These are phyloP conservation scores for Orthonevra nobilis DNA, from an alignment of 2,888 invertebrate species.

Conservation along the genomic window DNA sequence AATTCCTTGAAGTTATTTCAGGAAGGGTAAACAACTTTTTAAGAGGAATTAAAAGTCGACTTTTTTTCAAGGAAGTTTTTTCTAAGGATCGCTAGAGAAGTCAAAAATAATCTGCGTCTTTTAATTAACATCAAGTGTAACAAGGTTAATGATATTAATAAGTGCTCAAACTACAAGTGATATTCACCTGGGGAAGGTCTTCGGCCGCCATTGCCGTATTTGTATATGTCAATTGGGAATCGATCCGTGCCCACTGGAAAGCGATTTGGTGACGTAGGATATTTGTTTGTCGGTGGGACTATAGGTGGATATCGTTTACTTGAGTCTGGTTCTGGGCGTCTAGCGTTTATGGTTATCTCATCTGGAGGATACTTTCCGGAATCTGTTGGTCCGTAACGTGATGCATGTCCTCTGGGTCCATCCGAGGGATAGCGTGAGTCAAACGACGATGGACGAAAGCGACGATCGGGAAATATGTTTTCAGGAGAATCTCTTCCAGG, in stretches of 20 bases:
- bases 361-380: conserved; percentile 75
- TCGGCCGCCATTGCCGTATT: conserved; percentile 81
- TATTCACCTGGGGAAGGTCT: conserved; percentile 72
- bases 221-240: conserved; percentile 80
- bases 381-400: conserved; percentile 72
- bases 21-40: too few relatives aligned
- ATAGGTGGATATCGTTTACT: conserved; percentile 82
- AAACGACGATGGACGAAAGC: conserved; percentile 79
- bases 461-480: conserved; percentile 80
- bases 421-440: conserved; percentile 79
- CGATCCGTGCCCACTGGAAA: conserved; percentile 82
- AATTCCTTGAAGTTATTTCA: too few relatives aligned
- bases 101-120: too few relatives aligned
- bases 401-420: conserved; percentile 44
- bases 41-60: too few relatives aligned
- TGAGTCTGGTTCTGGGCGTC: conserved; percentile 80
- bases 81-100: too few relatives aligned
- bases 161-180: conserved; percentile 32
- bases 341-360: conserved; percentile 76
- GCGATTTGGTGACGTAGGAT: conserved; percentile 81
- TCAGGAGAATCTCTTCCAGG: conserved; percentile 78
- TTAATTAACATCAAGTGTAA: too few relatives aligned
- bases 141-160: conserved; percentile 42
- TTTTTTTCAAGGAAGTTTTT: too few relatives aligned
- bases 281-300: conserved; percentile 81